Conservation (phyloP, 2,888 invertebrate genomes). For the Hydroisotoma schaefferi region DNA sequence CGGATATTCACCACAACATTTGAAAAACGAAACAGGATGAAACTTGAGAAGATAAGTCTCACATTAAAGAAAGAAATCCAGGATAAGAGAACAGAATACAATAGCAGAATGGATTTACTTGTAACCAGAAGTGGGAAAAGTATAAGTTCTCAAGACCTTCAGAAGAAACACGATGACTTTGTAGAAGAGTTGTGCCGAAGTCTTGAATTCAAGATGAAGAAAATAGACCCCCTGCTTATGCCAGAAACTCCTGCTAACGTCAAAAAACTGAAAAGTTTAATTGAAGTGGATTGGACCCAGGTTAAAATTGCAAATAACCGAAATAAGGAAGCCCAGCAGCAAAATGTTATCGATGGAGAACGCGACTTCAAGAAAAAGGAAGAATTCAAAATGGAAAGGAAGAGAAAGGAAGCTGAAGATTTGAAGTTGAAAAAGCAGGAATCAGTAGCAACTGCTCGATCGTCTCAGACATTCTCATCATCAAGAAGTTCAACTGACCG, state of each 20-base stretch:
- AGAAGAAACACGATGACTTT: neutral
- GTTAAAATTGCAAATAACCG: neutral
- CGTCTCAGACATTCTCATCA: neutral
- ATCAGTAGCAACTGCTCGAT: neutral
- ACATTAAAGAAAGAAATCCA: neutral
- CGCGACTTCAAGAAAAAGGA: neutral
- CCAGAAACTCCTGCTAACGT: neutral
- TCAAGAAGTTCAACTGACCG: neutral
- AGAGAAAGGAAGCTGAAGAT: neutral
- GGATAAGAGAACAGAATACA: neutral
- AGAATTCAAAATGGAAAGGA: neutral
- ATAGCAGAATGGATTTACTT: neutral
- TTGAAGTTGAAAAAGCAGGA: neutral
- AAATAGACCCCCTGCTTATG: neutral
- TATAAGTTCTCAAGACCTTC: neutral
- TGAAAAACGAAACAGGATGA: neutral
- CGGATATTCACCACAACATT: neutral
- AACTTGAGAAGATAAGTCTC: neutral
- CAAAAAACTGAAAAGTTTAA: neutral
- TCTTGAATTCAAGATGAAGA: neutral
- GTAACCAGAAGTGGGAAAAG: neutral
- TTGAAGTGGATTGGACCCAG: neutral
- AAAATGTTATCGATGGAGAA: neutral
- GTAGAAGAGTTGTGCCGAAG: neutral
- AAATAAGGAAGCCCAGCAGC: neutral